Conservation (phyloP, 2,888 invertebrate species). For the Taphrorychus bicolor region DNA sequence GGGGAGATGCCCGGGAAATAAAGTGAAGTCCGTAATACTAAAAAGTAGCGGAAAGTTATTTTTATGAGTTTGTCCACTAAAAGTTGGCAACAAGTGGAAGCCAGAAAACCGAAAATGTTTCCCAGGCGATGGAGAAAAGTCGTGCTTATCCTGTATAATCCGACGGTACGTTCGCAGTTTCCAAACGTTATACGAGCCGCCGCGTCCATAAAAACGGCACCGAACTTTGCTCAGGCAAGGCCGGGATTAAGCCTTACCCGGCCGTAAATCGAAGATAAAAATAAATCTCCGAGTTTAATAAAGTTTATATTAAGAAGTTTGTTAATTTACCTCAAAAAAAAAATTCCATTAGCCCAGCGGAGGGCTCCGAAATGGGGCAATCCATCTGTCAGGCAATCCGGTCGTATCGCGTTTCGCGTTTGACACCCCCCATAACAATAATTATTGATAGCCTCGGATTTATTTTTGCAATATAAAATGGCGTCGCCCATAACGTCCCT, state of each 20-base stretch:
- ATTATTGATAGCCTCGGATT: slow-evolving; percentile 5
- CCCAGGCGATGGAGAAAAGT: background rate
- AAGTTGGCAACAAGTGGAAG: background rate
- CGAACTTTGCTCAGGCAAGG: slow-evolving; percentile 23
- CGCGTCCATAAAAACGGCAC: slow-evolving; percentile 15
- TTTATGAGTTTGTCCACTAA: slow-evolving; percentile 1
- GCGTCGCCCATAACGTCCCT: slow-evolving; percentile 12
- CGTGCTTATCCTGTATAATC: slow-evolving; percentile 6
- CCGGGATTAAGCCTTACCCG: slow-evolving; percentile 22
- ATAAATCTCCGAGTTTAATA: slow-evolving; percentile 15
- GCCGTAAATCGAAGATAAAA: slow-evolving; percentile 37
- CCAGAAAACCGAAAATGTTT: background rate
- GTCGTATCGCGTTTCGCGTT: background rate
- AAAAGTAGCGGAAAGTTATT: background rate
- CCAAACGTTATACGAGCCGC: slow-evolving; percentile 12
- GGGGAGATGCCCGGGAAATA: slow-evolving; percentile 10
- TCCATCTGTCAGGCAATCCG: background rate
- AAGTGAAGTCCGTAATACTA: slow-evolving; percentile 15
- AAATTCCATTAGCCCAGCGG: too few species aligned
- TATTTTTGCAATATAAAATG: slow-evolving; percentile 21
- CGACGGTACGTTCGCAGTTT: slow-evolving; percentile 9
- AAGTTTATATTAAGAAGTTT: slow-evolving; percentile 8
- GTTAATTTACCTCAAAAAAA: background rate
- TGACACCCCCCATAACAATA: slow-evolving; percentile 3
- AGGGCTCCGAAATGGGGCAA: too few species aligned